phyloP scores from a whole-genome alignment of 2,113 vertebrate species.

The Sylvia atricapilla region DNA sequence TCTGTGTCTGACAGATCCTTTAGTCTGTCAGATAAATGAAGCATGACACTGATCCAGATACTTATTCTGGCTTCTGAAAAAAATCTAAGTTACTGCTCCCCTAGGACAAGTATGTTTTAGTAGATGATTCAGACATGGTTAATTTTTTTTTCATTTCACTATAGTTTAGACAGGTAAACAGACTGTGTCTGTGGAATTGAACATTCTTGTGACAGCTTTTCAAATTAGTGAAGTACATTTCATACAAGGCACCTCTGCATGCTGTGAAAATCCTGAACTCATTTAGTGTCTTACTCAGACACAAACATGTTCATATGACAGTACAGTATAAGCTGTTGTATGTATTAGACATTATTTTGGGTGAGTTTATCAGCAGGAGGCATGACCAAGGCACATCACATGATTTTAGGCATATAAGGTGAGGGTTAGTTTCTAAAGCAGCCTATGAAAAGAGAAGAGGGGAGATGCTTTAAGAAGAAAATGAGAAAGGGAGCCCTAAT shows the following conservation, averaged over 20 bases:
- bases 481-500: not conserved
- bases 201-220: constrained; percentile 18
- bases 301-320: not conserved
- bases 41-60: not conserved
- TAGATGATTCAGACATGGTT: not conserved
- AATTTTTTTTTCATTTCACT: not conserved
- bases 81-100: not conserved
- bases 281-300: not conserved
- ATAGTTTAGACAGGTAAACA: constrained; percentile 24
- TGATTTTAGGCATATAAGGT: not conserved
- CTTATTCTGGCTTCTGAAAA: constrained; percentile 6
- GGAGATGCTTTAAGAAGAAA: not conserved
- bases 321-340: not conserved
- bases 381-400: not conserved
- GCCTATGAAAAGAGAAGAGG: not conserved
- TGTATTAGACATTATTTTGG: not conserved
- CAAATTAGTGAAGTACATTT: not conserved
- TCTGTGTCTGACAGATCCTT: not conserved
- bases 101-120: not conserved
- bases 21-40: not conserved
- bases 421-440: not conserved
- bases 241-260: not conserved
- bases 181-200: constrained; percentile 17
- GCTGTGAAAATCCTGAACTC: not conserved
- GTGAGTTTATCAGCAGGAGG: not conserved